Base-by-base conservation (phyloP, 2,888 invertebrate genomes). In the Melangyna quadrimaculata region DNA sequence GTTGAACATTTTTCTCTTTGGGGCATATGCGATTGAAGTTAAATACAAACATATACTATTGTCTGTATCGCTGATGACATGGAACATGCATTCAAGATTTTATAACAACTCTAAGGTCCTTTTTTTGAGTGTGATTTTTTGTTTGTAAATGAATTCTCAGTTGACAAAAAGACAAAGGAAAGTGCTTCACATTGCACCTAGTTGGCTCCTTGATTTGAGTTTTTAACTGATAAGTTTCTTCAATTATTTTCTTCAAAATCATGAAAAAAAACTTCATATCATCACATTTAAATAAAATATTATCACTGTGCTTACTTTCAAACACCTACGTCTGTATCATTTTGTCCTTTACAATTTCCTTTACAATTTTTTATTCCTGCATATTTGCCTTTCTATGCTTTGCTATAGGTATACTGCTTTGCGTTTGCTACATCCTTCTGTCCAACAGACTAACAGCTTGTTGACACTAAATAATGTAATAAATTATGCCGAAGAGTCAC, bases 381-480 rank as follows among this genome's bases (percentile, higher is more conserved):
- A 65, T 57, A 65, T 32, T 71, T 84, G 43, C 43, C 57, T 48
- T 43, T 71, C 32, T 37, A 55, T 63, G 7, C 57, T 63, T 51
- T 55, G 48, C 67, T 74, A 14, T 24, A n/a, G 2, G 5, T 48
- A 12, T 63, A 17, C 65, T 65, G 27, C 74, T 86, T 78, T 77
- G 70, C 77, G 73, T 77, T 81, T 78, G 86, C 77, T 61, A 86
- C 86, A 81, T 78, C 70, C 77, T 80, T 81, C 77, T 81, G 80
- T 81, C 86, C 86, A 78, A 81, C 70, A 81, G 86, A 81, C 86
- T 86, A 73, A 86, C 86, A 69, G 86, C 86, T 86, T 86, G 86
- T 86, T 86, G 86, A 81, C 86, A 86, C 86, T 81, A 86, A 86
- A 81, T 86, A 81, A 81, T 81, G 86, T 86, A 81, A 81, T 80